Percentiles rank a stretch among this genome's conserved stretches.
Conservation (phyloP, 2,797 vertebrate species). For the Dromococcyx pavoninus region DNA sequence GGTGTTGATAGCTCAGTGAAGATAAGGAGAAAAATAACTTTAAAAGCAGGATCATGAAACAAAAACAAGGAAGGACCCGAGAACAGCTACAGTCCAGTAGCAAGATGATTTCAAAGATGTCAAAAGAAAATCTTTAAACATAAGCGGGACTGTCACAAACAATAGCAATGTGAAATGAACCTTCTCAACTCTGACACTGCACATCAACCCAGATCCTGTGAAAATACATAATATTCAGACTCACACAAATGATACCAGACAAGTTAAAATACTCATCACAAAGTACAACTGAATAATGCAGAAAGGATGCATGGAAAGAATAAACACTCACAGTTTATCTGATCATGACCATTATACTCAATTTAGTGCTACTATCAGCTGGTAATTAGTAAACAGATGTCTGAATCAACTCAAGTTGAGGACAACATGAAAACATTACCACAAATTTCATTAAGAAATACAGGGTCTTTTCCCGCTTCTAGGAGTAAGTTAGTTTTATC, state of each 20-base stretch:
- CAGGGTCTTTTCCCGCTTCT: background rate
- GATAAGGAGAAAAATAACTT: background rate
- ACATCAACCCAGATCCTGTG: background rate
- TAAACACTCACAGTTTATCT: background rate
- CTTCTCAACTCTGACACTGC: background rate
- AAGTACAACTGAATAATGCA: background rate
- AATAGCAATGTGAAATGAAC: background rate
- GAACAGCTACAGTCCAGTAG: background rate
- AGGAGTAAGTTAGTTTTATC: background rate
- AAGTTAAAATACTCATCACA: background rate
- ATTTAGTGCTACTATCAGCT: background rate
- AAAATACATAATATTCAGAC: background rate
- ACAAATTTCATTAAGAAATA: background rate
- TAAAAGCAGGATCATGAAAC: background rate
- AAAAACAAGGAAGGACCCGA: background rate
- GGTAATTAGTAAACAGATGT: slow-evolving; percentile 1
- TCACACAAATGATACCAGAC: background rate
- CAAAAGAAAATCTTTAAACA: background rate
- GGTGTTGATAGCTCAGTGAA: background rate
- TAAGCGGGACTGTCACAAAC: background rate
- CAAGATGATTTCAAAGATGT: background rate
- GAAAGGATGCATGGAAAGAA: background rate
- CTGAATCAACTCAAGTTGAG: background rate
- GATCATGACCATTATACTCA: background rate
- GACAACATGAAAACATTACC: background rate